Percentiles rank a stretch among this genome's conserved stretches.
Evolutionary conservation across 2,113 vertebrate genomes (phyloP).

Genomic region (Spheniscus mendiculus): DNA sequence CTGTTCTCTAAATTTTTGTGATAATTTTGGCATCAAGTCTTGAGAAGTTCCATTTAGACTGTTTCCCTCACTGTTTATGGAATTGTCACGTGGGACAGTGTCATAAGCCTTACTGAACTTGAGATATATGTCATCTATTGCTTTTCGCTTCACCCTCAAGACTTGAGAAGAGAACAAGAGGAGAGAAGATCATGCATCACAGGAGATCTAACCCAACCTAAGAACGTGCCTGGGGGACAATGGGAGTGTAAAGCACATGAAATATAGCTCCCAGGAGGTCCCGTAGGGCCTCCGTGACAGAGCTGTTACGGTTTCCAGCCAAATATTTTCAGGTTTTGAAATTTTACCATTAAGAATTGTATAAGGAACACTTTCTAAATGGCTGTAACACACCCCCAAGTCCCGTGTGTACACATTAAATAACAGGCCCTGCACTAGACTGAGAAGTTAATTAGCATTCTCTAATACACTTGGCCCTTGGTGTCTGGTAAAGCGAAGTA

Average conservation of each 20-base stretch:
- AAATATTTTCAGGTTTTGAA: neutral
- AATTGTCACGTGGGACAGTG: neutral
- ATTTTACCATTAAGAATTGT: neutral
- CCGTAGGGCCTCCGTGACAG: fast-evolving
- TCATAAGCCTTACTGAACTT: neutral
- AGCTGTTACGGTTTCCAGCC: neutral
- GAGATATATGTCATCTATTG: neutral
- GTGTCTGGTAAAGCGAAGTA: neutral
- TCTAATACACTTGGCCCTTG: neutral
- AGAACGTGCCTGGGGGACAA: neutral
- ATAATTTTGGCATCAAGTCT: neutral
- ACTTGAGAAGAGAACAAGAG: neutral
- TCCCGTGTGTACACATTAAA: neutral
- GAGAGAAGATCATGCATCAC: neutral
- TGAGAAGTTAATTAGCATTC: neutral
- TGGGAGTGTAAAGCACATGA: neutral
- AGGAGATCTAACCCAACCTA: neutral
- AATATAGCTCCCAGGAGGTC: neutral
- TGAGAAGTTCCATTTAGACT: neutral
- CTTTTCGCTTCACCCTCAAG: neutral
- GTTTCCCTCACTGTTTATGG: neutral
- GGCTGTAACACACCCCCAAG: neutral
- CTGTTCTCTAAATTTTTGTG: neutral
- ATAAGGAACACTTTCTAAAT: neutral
- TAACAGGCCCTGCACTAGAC: neutral